Evolutionary conservation across 2,888 invertebrate species (phyloP).

Genomic region (Chaitophorus viminalis): DNA sequence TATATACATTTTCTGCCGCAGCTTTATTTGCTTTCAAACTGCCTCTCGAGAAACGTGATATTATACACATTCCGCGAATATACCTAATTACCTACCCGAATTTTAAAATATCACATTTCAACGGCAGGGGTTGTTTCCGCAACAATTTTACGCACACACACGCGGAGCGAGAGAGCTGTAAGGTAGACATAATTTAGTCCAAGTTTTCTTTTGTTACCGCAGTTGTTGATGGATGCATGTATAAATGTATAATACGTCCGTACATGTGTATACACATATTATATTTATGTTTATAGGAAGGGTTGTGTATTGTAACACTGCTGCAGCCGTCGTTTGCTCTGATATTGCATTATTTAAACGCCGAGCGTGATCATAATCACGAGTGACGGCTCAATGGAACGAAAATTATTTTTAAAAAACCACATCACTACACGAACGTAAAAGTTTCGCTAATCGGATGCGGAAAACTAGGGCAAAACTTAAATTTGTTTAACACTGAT

Average conservation of each 20-base stretch:
- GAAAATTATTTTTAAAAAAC: slow-evolving; percentile 20
- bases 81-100: slow-evolving; percentile 9
- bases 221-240: background rate
- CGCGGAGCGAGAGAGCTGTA: background rate
- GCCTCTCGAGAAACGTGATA: slow-evolving; percentile 37
- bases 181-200: background rate
- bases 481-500: slow-evolving; percentile 22
- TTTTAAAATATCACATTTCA: slow-evolving; percentile 28
- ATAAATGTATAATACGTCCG: too few species aligned
- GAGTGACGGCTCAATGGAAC: background rate
- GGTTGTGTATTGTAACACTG: too few species aligned
- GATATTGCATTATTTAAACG: background rate
- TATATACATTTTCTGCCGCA: slow-evolving; percentile 7
- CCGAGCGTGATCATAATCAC: slow-evolving; percentile 1
- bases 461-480: slow-evolving; percentile 26
- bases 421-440: background rate
- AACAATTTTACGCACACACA: background rate
- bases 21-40: slow-evolving; percentile 30
- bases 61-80: slow-evolving; percentile 16
- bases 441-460: background rate
- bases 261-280: too few species aligned
- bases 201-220: background rate
- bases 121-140: background rate
- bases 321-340: too few species aligned
- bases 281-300: too few species aligned